phyloP scores from a whole-genome alignment of 2,888 invertebrate genomes.

The Zaprionus lineosus region DNA sequence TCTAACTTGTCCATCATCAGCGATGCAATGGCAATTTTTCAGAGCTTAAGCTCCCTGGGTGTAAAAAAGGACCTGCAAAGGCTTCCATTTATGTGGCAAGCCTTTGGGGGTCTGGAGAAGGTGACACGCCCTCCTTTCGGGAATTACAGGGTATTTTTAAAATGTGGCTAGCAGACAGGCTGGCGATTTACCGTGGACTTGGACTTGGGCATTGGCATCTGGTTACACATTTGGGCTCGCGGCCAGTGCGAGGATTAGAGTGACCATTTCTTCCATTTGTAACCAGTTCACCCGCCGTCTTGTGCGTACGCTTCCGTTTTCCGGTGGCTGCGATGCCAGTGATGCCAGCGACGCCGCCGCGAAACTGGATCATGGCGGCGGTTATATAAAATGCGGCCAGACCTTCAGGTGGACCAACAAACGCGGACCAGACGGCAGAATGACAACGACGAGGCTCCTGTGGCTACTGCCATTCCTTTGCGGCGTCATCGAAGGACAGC shows the following conservation, averaged over 20 bases:
- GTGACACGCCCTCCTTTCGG: no score
- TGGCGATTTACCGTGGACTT: constrained; percentile 18
- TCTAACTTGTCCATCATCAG: no score
- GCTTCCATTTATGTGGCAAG: no score
- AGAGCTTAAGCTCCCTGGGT: no score
- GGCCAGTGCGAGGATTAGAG: constrained; percentile 38
- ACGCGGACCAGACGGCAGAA: constrained; percentile 31
- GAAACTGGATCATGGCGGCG: constrained; percentile 28
- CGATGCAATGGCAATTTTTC: no score
- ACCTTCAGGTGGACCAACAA: constrained; percentile 16
- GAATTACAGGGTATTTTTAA: constrained; percentile 15
- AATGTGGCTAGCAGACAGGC: constrained; percentile 13
- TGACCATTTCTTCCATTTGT: constrained; percentile 37
- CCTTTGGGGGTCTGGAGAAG: no score
- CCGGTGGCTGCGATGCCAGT: no score
- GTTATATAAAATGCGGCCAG: constrained; percentile 26
- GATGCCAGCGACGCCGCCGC: not conserved
- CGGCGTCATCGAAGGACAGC: constrained; percentile 28
- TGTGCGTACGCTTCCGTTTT: constrained; percentile 50
- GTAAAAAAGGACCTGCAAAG: no score
- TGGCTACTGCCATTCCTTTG: constrained; percentile 20
- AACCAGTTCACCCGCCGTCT: constrained; percentile 50
- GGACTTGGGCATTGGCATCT: constrained; percentile 35
- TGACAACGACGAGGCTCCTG: constrained; percentile 24
- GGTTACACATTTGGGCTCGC: constrained; percentile 3